Evolutionary conservation across 2,888 invertebrate species (phyloP), one percentile per base, ranked within the genome.

Genomic region (Drosophila pullipes): DNA sequence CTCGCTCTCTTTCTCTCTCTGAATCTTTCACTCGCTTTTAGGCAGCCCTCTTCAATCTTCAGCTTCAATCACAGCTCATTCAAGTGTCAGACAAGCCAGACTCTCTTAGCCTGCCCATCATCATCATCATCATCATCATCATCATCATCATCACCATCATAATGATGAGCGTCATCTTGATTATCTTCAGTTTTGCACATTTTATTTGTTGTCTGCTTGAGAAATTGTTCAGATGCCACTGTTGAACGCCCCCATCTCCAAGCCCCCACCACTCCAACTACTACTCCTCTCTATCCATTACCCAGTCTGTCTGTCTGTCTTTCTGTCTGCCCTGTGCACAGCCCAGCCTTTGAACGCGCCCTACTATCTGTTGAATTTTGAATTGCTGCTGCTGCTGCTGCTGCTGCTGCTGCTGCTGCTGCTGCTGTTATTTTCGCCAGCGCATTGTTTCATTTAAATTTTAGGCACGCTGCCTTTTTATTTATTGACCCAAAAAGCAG

Each of bases 401-500:
- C 69, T 58, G 65, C 53, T 78, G 65, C 55, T 78, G 49, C 22
- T 22, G 22, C 22, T 22, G 22, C 22, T 58, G 65, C 55, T 78
- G 65, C 50, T 78, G 49, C 28, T 50, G 63, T 69, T 30, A 37
- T 59, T 63, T 76, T 39, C 41, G 78, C 67, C 54, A 54, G 71
- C 58, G 76, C 74, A 74, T 87, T 76, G 81, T 78, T 87, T 82
- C 90, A 89, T 89, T 85, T 85, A 83, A 81, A 85, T 85, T 85
- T 85, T 81, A 81, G 90, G 90, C 85, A 86, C 88, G 88, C 83
- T 78, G 87, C 74, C 77, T 69, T 74, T 74, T 85, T 64, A 85
- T 85, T 86, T 86, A 86, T 86, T 86, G 85, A 86, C 90, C 85
- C 81, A 86, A 83, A 86, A 85, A 88, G 57, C 87, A 87, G 84